Conservation (phyloP, 1,140 invertebrate species). For the Drosophila bipectinata region DNA sequence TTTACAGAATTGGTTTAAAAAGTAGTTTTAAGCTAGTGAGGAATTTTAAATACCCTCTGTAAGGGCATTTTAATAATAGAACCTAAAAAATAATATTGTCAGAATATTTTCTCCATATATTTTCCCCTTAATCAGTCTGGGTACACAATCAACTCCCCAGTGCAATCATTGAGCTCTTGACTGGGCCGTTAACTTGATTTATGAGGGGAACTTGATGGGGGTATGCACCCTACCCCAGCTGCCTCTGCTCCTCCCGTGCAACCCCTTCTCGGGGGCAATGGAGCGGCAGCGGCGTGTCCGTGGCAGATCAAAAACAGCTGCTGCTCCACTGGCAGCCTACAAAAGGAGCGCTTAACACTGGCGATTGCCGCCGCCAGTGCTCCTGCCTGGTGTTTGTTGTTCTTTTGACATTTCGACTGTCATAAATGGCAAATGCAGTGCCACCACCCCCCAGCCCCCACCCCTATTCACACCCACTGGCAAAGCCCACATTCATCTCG, state of each 20-base stretch:
- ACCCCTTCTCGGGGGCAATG: conserved; percentile 43
- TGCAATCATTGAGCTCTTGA: conserved; percentile 26
- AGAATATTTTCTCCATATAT: neutral
- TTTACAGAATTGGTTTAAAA: too few species aligned
- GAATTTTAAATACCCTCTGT: conserved; percentile 1
- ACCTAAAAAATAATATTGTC: neutral
- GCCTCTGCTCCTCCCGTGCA: neutral
- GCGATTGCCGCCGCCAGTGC: conserved; percentile 44
- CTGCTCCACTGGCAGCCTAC: conserved; percentile 17
- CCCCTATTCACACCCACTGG: neutral
- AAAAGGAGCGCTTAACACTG: conserved; percentile 72
- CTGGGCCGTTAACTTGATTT: conserved; percentile 57
- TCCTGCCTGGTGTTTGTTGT: conserved; percentile 62
- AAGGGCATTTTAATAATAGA: too few species aligned
- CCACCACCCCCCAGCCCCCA: conserved; percentile 13
- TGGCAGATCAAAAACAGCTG: conserved; percentile 78
- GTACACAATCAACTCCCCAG: conserved; percentile 14
- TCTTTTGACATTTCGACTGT: conserved; percentile 83
- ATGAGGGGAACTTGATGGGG: conserved; percentile 26
- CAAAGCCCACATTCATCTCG: neutral
- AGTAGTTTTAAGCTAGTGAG: too few species aligned
- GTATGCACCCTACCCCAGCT: conserved; percentile 3
- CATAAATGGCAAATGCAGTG: conserved; percentile 81
- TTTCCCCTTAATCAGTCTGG: neutral
- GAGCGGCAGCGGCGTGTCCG: conserved; percentile 61